These are phyloP conservation scores for Ophion costatus DNA, from an alignment of 2,888 invertebrate genomes.

Conservation along the genomic window DNA sequence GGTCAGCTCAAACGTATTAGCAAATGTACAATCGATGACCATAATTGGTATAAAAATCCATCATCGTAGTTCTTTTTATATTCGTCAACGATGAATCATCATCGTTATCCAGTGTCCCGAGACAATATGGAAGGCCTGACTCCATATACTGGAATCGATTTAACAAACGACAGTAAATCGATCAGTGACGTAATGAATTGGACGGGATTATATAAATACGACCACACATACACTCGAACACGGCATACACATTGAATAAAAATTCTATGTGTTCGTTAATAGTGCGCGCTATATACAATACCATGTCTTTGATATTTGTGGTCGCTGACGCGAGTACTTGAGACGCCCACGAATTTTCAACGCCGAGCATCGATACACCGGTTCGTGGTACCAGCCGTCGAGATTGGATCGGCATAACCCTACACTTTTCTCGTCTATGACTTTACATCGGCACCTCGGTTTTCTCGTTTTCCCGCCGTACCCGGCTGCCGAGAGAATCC, in stretches of 20 bases:
- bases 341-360: constrained; percentile 87
- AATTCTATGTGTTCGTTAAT: neutral
- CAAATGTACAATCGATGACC: too few relatives aligned
- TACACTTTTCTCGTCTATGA: constrained; percentile 40
- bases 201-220: constrained; percentile 8
- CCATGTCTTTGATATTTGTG: constrained; percentile 76
- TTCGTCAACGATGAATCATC: neutral
- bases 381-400: constrained; percentile 70
- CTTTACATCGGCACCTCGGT: constrained; percentile 13
- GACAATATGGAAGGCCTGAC: constrained; percentile 20
- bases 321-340: constrained; percentile 79
- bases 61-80: neutral
- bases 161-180: constrained; percentile 49
- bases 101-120: neutral
- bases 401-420: constrained; percentile 71
- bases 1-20: too few relatives aligned
- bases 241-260: neutral
- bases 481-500: constrained; percentile 8
- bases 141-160: constrained; percentile 40
- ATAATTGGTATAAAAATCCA: too few relatives aligned
- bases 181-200: constrained; percentile 56
- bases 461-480: constrained; percentile 29
- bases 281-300: constrained; percentile 61
- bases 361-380: constrained; percentile 84
- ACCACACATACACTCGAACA: neutral